Base-by-base conservation (phyloP, 2,113 vertebrate species). In the Ailurus styani region DNA sequence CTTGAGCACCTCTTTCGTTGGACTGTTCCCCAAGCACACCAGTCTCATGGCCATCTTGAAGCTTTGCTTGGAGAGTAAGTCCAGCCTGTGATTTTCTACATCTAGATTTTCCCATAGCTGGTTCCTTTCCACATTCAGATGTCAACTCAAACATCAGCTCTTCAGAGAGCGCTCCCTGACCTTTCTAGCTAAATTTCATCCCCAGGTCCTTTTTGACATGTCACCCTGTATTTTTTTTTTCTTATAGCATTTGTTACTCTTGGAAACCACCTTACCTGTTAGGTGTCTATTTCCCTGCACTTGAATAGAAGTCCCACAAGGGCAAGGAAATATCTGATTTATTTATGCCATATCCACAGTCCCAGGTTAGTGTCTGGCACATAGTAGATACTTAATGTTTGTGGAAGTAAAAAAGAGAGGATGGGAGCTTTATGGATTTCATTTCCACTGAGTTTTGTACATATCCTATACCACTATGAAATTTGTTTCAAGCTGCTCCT, bases 401-500 rank as follows among this genome's bases (percentile, higher is more conserved):
- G 17, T 54, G 10, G n/a, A 66, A 94, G 4, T 68, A 31, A 87
- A 70, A 47, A 93, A 50, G 14, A 18, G 4, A 37, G 7, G 14
- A 15, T 17, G 29, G 7, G 0, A 50, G 3, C 21, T 73, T 34
- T 62, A 90, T 52, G 14, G 11, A 84, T 84, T 94, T 75, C 40
- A 7, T 54, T 88, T 86, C 50, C 21, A 54, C 2, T 31, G 9
- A 31, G 20, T 55, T 92, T 70, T 94, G 21, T 93, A 6, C 3
- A 78, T 66, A 88, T 72, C 88, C 47, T 77, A 34, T 55, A 9
- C 42, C 68, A 37, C 68, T 54, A 23, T 91, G 23, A 55, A 87
- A 90, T 55, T 64, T 95, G 40, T 54, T 87, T 96, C n/a, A 88
- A 72, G 45, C 73, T 55, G 17, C 10, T 88, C 60, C 21, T 73